These are phyloP conservation scores for Periplaneta americana DNA, from an alignment of 1,140 invertebrate genomes.

Conservation along the genomic window DNA sequence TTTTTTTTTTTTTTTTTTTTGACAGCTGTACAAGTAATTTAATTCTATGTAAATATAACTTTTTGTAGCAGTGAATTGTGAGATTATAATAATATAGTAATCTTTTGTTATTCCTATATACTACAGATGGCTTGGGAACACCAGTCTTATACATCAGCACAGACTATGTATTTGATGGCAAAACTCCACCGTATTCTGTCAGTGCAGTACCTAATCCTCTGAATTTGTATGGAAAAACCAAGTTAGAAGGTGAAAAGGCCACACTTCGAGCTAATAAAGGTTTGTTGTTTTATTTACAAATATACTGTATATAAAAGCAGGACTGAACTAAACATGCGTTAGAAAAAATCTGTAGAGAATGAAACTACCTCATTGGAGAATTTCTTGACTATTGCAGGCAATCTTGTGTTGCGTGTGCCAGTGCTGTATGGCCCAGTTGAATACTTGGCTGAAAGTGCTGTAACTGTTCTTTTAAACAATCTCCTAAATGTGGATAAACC, in stretches of 20 bases:
- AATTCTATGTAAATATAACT: too few relatives aligned
- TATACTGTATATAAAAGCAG: too few relatives aligned
- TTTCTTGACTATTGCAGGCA: constrained; percentile 29
- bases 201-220: constrained; percentile 41
- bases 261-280: constrained; percentile 31
- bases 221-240: constrained; percentile 49
- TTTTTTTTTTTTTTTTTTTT: too few relatives aligned
- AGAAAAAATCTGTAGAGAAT: too few relatives aligned
- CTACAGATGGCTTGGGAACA: constrained; percentile 32
- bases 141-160: constrained; percentile 51
- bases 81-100: constrained; percentile 1
- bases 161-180: constrained; percentile 56
- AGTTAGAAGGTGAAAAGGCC: constrained; percentile 44
- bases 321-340: too few relatives aligned
- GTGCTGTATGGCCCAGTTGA: constrained; percentile 48
- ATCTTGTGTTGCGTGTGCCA: constrained; percentile 44
- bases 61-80: too few relatives aligned
- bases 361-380: not conserved
- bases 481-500: constrained; percentile 28
- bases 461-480: constrained; percentile 40
- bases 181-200: constrained; percentile 42
- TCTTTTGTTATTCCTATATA: not conserved
- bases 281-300: too few relatives aligned
- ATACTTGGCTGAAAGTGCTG: constrained; percentile 44
- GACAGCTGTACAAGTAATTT: too few relatives aligned